Percentiles rank a stretch among this genome's conserved stretches.
Conservation (phyloP, 1,140 invertebrate genomes). For the Thaumetopoea pityocampa region DNA sequence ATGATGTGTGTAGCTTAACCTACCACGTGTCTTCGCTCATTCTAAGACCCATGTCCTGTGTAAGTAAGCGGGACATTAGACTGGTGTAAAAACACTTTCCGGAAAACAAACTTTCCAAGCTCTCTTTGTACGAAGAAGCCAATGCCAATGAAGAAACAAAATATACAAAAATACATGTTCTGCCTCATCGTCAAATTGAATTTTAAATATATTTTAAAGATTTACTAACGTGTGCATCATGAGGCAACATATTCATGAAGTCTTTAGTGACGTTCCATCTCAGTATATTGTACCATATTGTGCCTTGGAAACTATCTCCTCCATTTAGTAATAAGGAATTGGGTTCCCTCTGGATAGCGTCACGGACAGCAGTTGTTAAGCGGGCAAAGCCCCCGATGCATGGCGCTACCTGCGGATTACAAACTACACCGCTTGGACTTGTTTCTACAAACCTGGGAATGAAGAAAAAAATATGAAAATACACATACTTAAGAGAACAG, state of each 20-base stretch:
- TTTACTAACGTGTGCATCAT: slow-evolving; percentile 83
- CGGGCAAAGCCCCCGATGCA: slow-evolving; percentile 83
- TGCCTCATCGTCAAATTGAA: too few relatives aligned
- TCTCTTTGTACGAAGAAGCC: too few relatives aligned
- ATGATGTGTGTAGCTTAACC: too few relatives aligned
- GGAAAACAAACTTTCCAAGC: too few relatives aligned
- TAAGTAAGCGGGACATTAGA: too few relatives aligned
- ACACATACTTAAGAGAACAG: slow-evolving; percentile 9
- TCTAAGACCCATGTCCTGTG: too few relatives aligned
- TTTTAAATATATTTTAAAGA: too few relatives aligned
- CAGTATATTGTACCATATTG: slow-evolving; percentile 84
- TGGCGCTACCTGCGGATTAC: slow-evolving; percentile 56
- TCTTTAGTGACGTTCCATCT: slow-evolving; percentile 81
- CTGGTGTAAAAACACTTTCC: too few relatives aligned
- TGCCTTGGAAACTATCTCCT: slow-evolving; percentile 88
- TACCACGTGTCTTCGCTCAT: too few relatives aligned
- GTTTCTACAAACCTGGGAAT: slow-evolving; percentile 82
- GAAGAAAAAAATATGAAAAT: too few relatives aligned
- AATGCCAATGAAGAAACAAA: too few relatives aligned
- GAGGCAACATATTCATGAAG: slow-evolving; percentile 83
- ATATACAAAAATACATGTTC: too few relatives aligned
- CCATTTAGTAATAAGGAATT: slow-evolving; percentile 82
- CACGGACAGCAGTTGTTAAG: slow-evolving; percentile 69
- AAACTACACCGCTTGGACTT: slow-evolving; percentile 75
- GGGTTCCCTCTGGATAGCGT: slow-evolving; percentile 68